phyloP scores from a whole-genome alignment of 2,888 invertebrate genomes.

The Augochlorella aurata region DNA sequence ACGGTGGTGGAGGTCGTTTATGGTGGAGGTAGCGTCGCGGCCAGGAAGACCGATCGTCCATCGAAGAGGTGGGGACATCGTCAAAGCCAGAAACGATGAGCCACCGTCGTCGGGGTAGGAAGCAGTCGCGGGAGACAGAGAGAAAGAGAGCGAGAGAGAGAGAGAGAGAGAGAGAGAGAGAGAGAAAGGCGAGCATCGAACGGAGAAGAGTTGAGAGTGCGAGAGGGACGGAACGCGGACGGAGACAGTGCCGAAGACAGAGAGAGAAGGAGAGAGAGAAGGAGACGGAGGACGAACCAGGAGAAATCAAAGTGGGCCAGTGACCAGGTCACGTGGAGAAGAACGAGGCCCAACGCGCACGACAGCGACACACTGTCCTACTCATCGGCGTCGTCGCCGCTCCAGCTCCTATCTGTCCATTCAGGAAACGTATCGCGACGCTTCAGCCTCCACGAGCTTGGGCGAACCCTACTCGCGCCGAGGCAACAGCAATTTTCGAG shows the following conservation, averaged over 20 bases:
- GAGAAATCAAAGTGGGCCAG: slow-evolving; percentile 81
- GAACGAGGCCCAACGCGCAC: slow-evolving; percentile 79
- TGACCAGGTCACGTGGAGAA: slow-evolving; percentile 80
- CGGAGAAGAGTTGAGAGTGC: slow-evolving; percentile 6
- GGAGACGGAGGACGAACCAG: slow-evolving; percentile 55
- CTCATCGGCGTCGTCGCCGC: slow-evolving; percentile 73
- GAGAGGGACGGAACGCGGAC: slow-evolving; percentile 31
- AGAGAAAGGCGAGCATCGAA: too few relatives aligned
- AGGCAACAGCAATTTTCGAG: slow-evolving; percentile 12
- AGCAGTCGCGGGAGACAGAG: not conserved
- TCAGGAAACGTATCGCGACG: slow-evolving; percentile 71
- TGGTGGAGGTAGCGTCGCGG: slow-evolving; percentile 62
- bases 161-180: too few relatives aligned
- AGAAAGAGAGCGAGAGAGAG: not conserved
- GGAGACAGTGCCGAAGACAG: slow-evolving; percentile 31
- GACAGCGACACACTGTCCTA: slow-evolving; percentile 82
- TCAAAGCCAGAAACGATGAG: slow-evolving; percentile 47
- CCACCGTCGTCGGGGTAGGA: slow-evolving; percentile 15
- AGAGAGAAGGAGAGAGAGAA: slow-evolving; percentile 13
- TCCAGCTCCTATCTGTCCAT: slow-evolving; percentile 69
- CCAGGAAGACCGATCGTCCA: slow-evolving; percentile 57
- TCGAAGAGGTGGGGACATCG: slow-evolving; percentile 42
- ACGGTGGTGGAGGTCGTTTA: slow-evolving; percentile 66
- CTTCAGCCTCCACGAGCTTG: slow-evolving; percentile 39
- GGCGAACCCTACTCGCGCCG: not conserved